Evolutionary conservation across 2,888 invertebrate genomes (phyloP).

Genomic region (Atethmia centrago): DNA sequence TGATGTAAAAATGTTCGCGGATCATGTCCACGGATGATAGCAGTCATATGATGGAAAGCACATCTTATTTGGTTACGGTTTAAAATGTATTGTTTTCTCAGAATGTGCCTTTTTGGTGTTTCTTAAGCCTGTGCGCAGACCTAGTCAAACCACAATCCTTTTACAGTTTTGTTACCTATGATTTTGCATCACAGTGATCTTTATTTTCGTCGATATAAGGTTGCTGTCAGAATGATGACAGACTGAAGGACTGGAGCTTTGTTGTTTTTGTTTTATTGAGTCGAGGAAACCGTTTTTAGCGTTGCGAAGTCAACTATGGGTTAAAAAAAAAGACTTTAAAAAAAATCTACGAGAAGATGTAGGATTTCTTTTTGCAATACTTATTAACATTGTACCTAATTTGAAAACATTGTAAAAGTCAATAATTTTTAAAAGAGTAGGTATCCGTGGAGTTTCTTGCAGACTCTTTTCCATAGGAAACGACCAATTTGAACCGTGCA

Average conservation of each 20-base stretch:
- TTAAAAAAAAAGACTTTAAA: not conserved
- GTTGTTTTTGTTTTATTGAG: not conserved
- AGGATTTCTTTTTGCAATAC: too few species aligned
- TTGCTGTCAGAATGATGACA: too few species aligned
- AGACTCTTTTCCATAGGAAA: too few species aligned
- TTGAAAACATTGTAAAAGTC: too few species aligned
- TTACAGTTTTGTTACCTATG: not conserved
- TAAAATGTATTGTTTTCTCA: not conserved
- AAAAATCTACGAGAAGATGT: too few species aligned
- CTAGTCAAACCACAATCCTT: not conserved
- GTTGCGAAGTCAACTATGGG: not conserved
- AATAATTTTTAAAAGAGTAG: too few species aligned
- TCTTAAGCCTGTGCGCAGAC: not conserved
- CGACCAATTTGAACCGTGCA: too few species aligned
- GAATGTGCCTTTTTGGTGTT: not conserved
- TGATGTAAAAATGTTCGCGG: conserved; percentile 25
- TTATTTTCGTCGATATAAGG: too few species aligned
- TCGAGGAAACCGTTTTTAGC: not conserved
- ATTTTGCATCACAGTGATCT: too few species aligned
- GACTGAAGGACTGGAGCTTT: too few species aligned
- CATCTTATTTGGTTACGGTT: conserved; percentile 3
- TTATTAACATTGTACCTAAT: too few species aligned
- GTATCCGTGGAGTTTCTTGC: too few species aligned
- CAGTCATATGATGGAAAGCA: not conserved
- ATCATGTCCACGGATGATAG: not conserved